These are phyloP conservation scores for Stichopus chloronotus DNA, from an alignment of 35 echinoderm and acorn worm species.

Conservation along the genomic window DNA sequence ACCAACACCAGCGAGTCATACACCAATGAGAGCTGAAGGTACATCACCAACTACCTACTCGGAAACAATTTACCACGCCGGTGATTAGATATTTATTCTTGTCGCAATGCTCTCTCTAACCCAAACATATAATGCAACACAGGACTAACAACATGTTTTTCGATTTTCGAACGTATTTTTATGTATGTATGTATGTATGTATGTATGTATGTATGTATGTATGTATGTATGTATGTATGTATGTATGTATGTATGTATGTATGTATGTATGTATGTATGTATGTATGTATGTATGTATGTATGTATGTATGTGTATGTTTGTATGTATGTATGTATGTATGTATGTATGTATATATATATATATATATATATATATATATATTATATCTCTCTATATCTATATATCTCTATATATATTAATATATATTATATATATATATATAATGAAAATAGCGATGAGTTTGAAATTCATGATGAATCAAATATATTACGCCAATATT, in stretches of 20 bases:
- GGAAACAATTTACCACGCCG: too few species aligned
- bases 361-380: conserved; percentile 60
- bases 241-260: conserved; percentile 61
- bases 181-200: neutral
- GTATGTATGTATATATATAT: conserved; percentile 59
- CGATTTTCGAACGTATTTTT: neutral
- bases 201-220: neutral
- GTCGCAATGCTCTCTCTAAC: too few species aligned
- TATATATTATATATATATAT: conserved; percentile 55
- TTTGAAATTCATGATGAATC: too few species aligned
- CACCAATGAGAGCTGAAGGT: too few species aligned
- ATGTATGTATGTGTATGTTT: conserved; percentile 56
- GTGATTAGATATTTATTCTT: too few species aligned
- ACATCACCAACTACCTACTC: too few species aligned
- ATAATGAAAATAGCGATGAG: too few species aligned
- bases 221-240: conserved; percentile 50
- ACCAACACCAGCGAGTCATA: too few species aligned
- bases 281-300: conserved; percentile 59
- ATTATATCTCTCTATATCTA: too few species aligned
- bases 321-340: conserved; percentile 53
- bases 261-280: conserved; percentile 60
- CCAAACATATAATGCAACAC: too few species aligned
- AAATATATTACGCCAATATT: too few species aligned
- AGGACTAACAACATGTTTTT: too few species aligned
- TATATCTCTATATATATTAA: conserved; percentile 22